phyloP scores from a whole-genome alignment of 2,888 invertebrate genomes.

The Timema cristinae region DNA sequence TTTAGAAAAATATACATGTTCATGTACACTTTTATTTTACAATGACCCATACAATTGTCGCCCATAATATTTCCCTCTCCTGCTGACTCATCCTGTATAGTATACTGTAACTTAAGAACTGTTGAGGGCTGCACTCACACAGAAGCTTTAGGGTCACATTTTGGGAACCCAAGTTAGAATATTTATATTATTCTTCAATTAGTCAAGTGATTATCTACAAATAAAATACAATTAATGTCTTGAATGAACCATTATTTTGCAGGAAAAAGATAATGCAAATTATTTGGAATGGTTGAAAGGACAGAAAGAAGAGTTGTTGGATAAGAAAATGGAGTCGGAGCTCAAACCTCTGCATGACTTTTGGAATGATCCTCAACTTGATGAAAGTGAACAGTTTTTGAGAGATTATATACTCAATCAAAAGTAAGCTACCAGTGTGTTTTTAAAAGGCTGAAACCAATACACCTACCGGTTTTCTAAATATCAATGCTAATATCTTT shows the following conservation, averaged over 20 bases:
- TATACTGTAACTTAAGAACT: too few relatives aligned
- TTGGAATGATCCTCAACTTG: constrained; percentile 80
- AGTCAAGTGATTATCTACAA: neutral
- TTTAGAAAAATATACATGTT: too few relatives aligned
- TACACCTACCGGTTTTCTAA: too few relatives aligned
- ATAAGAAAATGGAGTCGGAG: constrained; percentile 56
- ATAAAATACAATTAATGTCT: constrained; percentile 10
- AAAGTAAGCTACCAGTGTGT: constrained; percentile 48
- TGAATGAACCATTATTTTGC: constrained; percentile 16
- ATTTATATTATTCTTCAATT: neutral
- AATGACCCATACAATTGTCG: too few relatives aligned
- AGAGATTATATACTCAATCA: constrained; percentile 90
- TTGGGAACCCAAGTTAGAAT: too few relatives aligned
- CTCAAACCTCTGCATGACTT: constrained; percentile 73
- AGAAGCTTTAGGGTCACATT: too few relatives aligned
- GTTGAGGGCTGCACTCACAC: too few relatives aligned
- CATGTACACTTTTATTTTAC: too few relatives aligned
- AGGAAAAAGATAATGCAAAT: constrained; percentile 51
- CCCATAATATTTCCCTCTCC: too few relatives aligned
- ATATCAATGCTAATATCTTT: too few relatives aligned
- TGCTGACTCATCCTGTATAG: too few relatives aligned
- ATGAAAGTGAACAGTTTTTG: constrained; percentile 82
- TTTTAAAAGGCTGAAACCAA: too few relatives aligned
- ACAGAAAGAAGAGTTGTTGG: constrained; percentile 56
- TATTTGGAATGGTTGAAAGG: constrained; percentile 80